Conservation (phyloP, 2,797 vertebrate genomes). For the Apodemus agrarius region DNA sequence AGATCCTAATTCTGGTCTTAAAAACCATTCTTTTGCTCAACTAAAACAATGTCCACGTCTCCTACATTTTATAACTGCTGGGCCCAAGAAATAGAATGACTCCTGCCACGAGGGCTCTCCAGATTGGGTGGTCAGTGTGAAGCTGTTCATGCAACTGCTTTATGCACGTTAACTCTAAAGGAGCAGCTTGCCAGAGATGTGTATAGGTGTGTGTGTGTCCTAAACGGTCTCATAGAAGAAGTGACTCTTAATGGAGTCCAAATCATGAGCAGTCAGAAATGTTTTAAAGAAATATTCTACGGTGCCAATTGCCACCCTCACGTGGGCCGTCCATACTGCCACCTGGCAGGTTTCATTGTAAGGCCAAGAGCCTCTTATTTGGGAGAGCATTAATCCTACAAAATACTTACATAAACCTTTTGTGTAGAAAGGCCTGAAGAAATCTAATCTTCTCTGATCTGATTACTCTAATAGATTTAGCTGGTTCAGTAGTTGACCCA, state of each 20-base stretch:
- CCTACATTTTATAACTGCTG: background rate
- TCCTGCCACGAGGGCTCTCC: background rate
- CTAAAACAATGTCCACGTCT: too few relatives aligned
- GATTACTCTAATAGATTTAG: slow-evolving; percentile 82
- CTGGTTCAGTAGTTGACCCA: slow-evolving; percentile 71
- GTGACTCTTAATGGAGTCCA: background rate
- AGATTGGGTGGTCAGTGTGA: background rate
- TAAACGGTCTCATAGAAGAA: background rate
- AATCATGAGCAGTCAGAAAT: background rate
- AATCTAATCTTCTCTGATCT: slow-evolving; percentile 81
- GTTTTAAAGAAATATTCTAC: background rate
- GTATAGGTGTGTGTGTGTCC: background rate
- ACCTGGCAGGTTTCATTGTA: slow-evolving; percentile 1
- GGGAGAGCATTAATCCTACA: background rate
- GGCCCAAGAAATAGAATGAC: background rate
- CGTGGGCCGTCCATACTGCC: background rate
- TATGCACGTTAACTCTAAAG: background rate
- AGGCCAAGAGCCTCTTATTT: background rate
- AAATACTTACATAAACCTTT: slow-evolving; percentile 20
- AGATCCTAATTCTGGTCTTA: background rate
- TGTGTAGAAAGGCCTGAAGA: slow-evolving; percentile 35
- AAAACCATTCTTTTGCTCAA: too few relatives aligned
- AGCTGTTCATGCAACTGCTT: accelerated
- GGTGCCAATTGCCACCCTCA: background rate
- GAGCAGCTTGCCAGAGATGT: background rate